Evolutionary conservation across 2,797 vertebrate genomes (phyloP), one percentile per base, ranked within the genome.

Genomic region (Dipus sagitta): DNA sequence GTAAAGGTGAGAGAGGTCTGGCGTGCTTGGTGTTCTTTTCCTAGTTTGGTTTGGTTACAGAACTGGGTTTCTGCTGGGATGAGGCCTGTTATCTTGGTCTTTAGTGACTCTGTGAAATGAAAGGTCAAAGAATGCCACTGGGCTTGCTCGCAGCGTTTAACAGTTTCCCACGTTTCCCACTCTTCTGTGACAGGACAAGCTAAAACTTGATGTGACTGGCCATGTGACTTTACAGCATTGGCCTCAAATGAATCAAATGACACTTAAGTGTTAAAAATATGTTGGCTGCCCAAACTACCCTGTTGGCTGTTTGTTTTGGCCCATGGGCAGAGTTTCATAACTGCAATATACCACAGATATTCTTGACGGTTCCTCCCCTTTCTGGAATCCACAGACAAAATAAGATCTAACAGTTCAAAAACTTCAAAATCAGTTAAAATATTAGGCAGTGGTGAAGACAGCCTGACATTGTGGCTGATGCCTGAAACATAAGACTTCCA

Each of bases 311-410:
- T 28, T 86, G n/a, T 89, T 89, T 70, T 34, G 71, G 84, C 81
- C 81, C 75, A 6, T 23, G 28, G 72, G 64, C 47, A 72, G 80
- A 78, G 80, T 64, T 92, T 94, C 64, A 84, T 64, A 78, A 52
- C 84, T 94, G 54, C 81, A 92, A 87, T 75, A 68, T 34, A 85
- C 60, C 88, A 76, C 62, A 89, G 85, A 78, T 91, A 82, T 71
- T 87, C 81, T 90, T 87, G 65, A 94, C 28, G 72, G 2, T 71
- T 77, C 76, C 30, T 23, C 47, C 42, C 52, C 12, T 20, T 88
- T 80, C 62, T n/a, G 26, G 32, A 79, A 81, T 70, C 83, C 67
- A 77, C n/a, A 76, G 77, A 92, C 74, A 96, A 95, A 93, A 82
- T 65, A 94, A 86, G 83, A 58, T 68, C 47, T 88, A 62, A 85